Base-by-base conservation (phyloP, 2,888 invertebrate species). In the Plagodis dolabraria region DNA sequence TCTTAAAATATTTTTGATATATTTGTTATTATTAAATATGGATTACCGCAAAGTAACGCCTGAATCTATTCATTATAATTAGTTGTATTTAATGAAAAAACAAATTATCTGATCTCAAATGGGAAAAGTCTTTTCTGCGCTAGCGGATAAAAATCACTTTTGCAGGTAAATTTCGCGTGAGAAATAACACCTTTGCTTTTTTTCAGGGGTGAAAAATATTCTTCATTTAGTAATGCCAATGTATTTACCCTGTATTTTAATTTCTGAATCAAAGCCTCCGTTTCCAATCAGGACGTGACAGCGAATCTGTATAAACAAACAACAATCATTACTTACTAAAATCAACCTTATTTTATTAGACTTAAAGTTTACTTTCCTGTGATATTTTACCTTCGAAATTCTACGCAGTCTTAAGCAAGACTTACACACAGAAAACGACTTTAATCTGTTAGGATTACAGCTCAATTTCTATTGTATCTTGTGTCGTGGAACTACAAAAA, bases 251-350 rank as follows among this genome's bases (percentile, higher is more conserved):
- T 7, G 10, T 53, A 48, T 40, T 50, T 50, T 44, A 12, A 33
- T 11, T 36, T 42, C 53, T 43, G 47, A 54, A 54, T 51, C 54
- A 60, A 60, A 60, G 44, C 57, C 58, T 45, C 35, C 34, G 7
- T 53, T 44, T 60, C 50, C 59, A 51, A 60, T 60, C 54, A 51
- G 6, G 5, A 51, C 59, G 54, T 60, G 54, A 47, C 51, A 33
- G 7, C 53, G 57, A 47, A 59, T 49, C 44, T 36, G 42, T 51
- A 34, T 52, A 45, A 22, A 53, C 7, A 53, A 53, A 52, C 51
- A 52, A 43, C 48, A 34, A 34, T 8, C 0, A 5, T 7, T 6
- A 36, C 51, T 11, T 6, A 7, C 42, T 33, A 33, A 44, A 35
- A 12, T 36, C 51, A 22, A 44, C 40, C 40, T 0, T 40, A 40